Base-by-base conservation (phyloP, 2,113 vertebrate species). In the Theristicus caerulescens region DNA sequence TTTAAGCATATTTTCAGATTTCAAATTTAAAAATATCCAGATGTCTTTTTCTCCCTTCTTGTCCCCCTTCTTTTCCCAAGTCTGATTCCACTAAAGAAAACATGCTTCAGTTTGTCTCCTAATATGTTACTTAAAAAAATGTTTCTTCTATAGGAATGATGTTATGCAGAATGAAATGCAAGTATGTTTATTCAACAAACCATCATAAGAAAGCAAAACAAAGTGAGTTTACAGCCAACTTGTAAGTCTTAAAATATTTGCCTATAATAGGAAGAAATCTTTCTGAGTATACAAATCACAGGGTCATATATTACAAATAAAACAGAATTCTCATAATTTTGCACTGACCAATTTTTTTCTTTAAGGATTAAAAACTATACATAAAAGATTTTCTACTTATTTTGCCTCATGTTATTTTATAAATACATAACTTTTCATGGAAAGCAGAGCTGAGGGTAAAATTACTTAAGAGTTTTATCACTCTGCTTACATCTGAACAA, bases 401-500 rank as follows among this genome's bases (percentile, higher is more conserved):
- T 59, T 96, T 57, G 52, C 9, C 32, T 73, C 15, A 7, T 25
- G 27, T 52, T 85, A 59, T 72, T 77, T 93, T 83, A 80, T 64
- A 94, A 71, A 88, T 58, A 27, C 7, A 15, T 40, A 42, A 73
- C 32, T 87, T 44, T 18, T 93, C 64, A 29, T 7, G 57, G 14
- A 96, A 96, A 96, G 57, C 22, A 57, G 69, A 95, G 66, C 66
- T 88, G 55, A 81, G 13, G 49, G 54, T 83, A 94, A 95, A 86
- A 94, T 81, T 85, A 88, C 49, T 82, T 80, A 42, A 88, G 70
- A 82, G 54, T 91, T 91, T 90, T 94, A 77, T 86, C 51, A 74
- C n/a, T 73, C 77, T 81, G 87, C 61, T 96, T 97, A 73, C 65
- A 65, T 44, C 85, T n/a, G 44, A 94, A 47, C 78, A 93, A 93